Base-by-base conservation (phyloP, 2,113 vertebrate genomes). In the Chinchilla lanigera region DNA sequence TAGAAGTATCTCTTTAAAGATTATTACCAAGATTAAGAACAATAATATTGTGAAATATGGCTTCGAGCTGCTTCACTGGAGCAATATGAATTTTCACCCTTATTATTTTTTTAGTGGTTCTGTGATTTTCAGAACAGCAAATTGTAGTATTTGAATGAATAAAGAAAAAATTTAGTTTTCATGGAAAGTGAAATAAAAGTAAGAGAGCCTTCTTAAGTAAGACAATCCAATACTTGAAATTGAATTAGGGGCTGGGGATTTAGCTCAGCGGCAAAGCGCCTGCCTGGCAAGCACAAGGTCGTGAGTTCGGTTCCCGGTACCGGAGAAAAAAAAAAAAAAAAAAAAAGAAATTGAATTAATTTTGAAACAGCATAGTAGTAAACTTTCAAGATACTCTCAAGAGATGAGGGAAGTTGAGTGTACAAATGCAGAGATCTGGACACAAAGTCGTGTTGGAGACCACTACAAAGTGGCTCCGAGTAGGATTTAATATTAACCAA, bases 21-120 rank as follows among this genome's bases (percentile, higher is more conserved):
- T 41, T 54, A 61, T 22, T 88, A 4, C 67, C 22, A 90, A 91
- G 28, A 86, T 92, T 85, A 92, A 93, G 33, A 41, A 86, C 82
- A 92, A 69, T 83, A 67, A 60, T 82, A 41, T 44, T 10, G 20
- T 44, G 22, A 52, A 80, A 4, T 88, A 41, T 56, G 35, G 26
- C 54, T 82, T 67, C 82, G 16, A 78, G 19, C 52, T 86, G 85
- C 2, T 65, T 0, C 13, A 71, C 35, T 47, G 24, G 60, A 78
- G 22, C 86, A 78, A 71, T 63, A 30, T 86, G 16, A 20, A 89
- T 3, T 81, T 56, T 41, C 13, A 69, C 4, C 44, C 5, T 67
- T 67, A 35, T 7, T 47, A 14, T 65, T 33, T 78, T 89, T 96
- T 91, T 22, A 82, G 56, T 44, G 77, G 33, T 69, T 4, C 5